Evolutionary conservation across 30 jellyfish, hydroid and myxozoan species (phyloP).

Genomic region (Turritopsis dohrnii): DNA sequence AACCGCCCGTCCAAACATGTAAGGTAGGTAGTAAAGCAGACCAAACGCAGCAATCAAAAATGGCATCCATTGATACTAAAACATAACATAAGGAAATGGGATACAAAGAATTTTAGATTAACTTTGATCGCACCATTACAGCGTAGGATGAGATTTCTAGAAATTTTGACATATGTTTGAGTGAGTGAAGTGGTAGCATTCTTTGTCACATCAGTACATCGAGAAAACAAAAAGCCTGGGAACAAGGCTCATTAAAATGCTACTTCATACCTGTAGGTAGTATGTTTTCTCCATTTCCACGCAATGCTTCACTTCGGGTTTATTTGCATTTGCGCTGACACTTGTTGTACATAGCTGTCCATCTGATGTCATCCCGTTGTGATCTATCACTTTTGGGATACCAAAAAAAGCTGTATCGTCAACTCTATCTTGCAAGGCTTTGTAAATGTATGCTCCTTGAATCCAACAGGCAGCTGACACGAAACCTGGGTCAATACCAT

Average conservation of each 20-base stretch:
- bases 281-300: slow-evolving; percentile 22
- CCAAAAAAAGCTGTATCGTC: slow-evolving; percentile 30
- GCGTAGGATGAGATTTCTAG: too few species aligned
- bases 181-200: too few species aligned
- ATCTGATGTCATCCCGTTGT: not conserved
- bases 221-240: not conserved
- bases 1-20: slow-evolving; percentile 19
- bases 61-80: slow-evolving; percentile 47
- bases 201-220: not conserved
- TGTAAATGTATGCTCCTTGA: slow-evolving; percentile 25
- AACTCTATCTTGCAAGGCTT: not conserved
- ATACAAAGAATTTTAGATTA: not conserved
- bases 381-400: slow-evolving; percentile 17
- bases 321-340: not conserved
- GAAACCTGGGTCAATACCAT: slow-evolving; percentile 14
- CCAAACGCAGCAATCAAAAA: slow-evolving; percentile 23
- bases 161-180: too few species aligned
- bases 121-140: too few species aligned
- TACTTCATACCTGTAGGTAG: slow-evolving; percentile 11
- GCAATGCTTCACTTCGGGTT: not conserved
- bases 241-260: too few species aligned
- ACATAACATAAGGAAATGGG: slow-evolving; percentile 6
- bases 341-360: slow-evolving; percentile 9
- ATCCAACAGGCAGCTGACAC: slow-evolving; percentile 37
- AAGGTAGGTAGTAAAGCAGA: slow-evolving; percentile 27